A percentile compares a stretch with the other conserved stretches of the same genome.
These are phyloP conservation scores for Nebria salina DNA, from an alignment of 2,888 invertebrate species.

Conservation along the genomic window DNA sequence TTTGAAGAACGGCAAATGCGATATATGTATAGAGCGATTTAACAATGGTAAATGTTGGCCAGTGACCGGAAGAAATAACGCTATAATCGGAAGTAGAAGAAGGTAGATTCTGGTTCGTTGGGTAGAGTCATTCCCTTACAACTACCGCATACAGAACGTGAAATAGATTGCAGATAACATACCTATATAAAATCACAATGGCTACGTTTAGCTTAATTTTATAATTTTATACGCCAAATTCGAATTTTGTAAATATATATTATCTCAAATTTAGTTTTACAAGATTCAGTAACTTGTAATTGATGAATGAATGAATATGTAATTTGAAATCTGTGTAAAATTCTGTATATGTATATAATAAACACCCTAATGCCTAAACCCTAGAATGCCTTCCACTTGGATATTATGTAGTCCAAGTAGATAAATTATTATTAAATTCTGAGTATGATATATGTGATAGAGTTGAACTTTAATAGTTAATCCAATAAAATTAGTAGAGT, in stretches of 20 bases:
- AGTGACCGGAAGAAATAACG: conserved; percentile 38
- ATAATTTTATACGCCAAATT: not conserved
- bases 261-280: no score
- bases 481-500: not conserved
- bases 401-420: not conserved
- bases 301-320: no score
- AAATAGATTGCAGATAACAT: not conserved
- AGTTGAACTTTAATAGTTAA: conserved; percentile 1
- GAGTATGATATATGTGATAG: not conserved
- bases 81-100: conserved; percentile 36
- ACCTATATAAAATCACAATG: not conserved
- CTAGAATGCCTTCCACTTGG: not conserved
- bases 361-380: not conserved
- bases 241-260: no score
- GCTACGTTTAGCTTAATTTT: not conserved
- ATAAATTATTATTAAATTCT: not conserved
- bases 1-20: not conserved
- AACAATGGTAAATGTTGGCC: conserved; percentile 17
- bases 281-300: no score
- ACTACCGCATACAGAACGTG: conserved; percentile 32
- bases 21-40: conserved; percentile 5
- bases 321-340: no score
- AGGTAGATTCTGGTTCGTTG: conserved; percentile 36
- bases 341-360: no score
- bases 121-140: conserved; percentile 41